Conservation (phyloP, 1,140 invertebrate species). For the Myzus persicae region DNA sequence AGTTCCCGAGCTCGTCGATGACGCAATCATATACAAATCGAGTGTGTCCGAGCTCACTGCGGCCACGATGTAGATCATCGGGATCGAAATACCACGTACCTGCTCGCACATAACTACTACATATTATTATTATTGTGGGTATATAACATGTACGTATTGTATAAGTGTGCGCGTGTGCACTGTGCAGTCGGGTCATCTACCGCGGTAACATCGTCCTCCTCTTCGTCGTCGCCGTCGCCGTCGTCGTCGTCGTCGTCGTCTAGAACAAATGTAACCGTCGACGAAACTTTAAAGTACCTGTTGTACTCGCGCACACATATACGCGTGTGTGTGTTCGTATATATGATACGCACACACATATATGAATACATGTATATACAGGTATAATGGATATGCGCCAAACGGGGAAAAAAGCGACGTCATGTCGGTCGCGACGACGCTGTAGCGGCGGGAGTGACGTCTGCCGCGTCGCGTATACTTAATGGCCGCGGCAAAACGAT, state of each 20-base stretch:
- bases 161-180: no score
- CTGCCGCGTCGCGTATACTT: neutral
- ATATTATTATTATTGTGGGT: no score
- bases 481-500: slow-evolving; percentile 30
- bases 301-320: neutral
- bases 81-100: neutral
- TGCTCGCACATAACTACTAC: neutral
- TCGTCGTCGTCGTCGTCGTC: neutral
- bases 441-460: neutral
- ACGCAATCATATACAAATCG: no score
- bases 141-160: no score
- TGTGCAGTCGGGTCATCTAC: neutral
- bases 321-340: neutral
- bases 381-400: no score
- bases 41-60: neutral
- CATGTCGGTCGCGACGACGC: neutral
- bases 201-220: neutral
- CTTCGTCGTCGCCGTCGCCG: no score
- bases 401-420: neutral
- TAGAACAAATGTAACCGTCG: neutral
- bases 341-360: no score
- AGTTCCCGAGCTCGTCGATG: no score
- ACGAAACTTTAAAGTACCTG: neutral
- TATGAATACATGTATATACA: no score
- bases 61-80: neutral